Evolutionary conservation across 2,888 invertebrate genomes (phyloP), one percentile per base, ranked within the genome.

Genomic region (Mesopsocus fuscifrons): DNA sequence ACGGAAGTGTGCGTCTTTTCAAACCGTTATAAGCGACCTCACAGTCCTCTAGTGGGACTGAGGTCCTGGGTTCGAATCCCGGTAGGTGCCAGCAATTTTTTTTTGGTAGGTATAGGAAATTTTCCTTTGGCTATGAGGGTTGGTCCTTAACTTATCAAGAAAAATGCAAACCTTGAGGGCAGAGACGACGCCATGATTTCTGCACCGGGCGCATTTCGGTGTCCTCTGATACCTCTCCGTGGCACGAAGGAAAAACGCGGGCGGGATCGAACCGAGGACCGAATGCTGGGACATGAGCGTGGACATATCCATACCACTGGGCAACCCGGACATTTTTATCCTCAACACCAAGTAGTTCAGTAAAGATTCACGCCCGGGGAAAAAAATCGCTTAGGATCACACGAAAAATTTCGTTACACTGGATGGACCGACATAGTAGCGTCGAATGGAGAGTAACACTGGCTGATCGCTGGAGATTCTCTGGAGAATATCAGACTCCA

Each of bases 131-230:
- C n/a, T n/a, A n/a, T n/a, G 9, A 30, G 30, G 9, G 9, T 30
- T 30, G 9, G 30, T 30, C 30, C 30, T 11, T 11, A 30, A 33
- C 33, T 33, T 33, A 3, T 6, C 17, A 6, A 33, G 17, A 16
- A 3, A 33, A 4, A 16, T 33, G 30, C 9, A 33, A 6, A n/a
- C 38, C 20, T 95, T 95, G 44, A 91, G 68, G 4, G 88, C 88
- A 20, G 94, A 91, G 46, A 95, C 94, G 49, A 92, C 91, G 52
- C 95, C 95, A 69, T 97, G 95, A 68, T 97, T 95, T 47, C 95
- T 70, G 60, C 95, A 97, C 43, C 95, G 72, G 46, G 95, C 95
- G 65, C 95, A 95, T 65, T 95, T 95, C 32, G 95, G 95, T 15
- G 95, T 94, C 51, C 94, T 68, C 66, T 92, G 92, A 63, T 91